Evolutionary conservation across 2,888 invertebrate genomes (phyloP).

Genomic region (Epistrophe grossulariae): DNA sequence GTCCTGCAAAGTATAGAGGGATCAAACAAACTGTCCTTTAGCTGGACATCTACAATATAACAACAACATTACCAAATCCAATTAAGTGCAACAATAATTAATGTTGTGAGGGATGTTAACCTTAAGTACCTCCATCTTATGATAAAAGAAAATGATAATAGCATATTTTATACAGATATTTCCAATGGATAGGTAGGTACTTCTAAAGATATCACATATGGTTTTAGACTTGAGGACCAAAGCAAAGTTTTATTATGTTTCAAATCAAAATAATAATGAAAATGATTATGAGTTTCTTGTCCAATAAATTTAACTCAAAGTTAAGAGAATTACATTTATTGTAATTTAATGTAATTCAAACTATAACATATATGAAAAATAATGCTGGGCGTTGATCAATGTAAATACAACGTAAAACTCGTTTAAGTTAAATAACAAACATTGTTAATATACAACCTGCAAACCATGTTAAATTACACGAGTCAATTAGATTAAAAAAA

Average conservation of each 20-base stretch:
- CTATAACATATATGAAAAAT: background rate
- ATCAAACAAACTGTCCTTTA: background rate
- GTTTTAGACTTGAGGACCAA: background rate
- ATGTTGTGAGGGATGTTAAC: background rate
- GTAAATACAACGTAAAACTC: too few species aligned
- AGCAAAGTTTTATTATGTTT: background rate
- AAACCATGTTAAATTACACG: too few species aligned
- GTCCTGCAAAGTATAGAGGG: background rate
- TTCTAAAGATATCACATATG: background rate
- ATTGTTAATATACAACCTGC: too few species aligned
- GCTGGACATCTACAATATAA: constrained; percentile 16
- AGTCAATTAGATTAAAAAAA: too few species aligned
- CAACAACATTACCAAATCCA: constrained; percentile 24
- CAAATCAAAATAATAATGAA: background rate
- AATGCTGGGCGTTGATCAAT: background rate
- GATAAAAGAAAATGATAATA: background rate
- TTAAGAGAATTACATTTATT: background rate
- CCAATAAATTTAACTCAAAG: background rate
- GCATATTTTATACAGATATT: background rate
- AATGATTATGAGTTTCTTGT: background rate
- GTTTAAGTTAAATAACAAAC: too few species aligned
- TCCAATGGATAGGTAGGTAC: background rate
- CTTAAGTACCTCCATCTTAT: constrained; percentile 1
- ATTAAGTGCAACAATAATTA: constrained; percentile 50
- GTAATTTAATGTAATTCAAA: background rate